A percentile compares a stretch with the other conserved stretches of the same genome.
These are phyloP conservation scores for Ischnus inquisitorius DNA, from an alignment of 2,888 invertebrate species.

Conservation along the genomic window DNA sequence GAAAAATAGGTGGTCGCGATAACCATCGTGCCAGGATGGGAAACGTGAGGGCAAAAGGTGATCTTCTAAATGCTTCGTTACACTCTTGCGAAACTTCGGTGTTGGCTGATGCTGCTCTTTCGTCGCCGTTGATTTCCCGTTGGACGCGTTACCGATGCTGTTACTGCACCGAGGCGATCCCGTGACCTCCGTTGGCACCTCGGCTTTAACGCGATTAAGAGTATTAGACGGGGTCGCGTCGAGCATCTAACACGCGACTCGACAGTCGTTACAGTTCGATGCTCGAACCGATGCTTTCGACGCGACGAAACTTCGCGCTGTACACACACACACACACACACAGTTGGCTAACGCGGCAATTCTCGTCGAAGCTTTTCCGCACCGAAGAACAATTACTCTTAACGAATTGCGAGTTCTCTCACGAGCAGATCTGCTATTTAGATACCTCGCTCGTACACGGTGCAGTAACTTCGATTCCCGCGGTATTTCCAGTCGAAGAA, in stretches of 20 bases:
- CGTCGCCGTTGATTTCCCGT: neutral
- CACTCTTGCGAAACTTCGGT: constrained; percentile 16
- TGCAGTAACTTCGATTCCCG: neutral
- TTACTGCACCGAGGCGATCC: neutral
- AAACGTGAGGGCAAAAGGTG: neutral
- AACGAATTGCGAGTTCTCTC: neutral
- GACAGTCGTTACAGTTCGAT: constrained; percentile 32
- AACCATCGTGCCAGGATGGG: neutral
- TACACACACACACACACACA: neutral
- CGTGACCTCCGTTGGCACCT: constrained; percentile 35
- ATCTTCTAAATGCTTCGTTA: constrained; percentile 18
- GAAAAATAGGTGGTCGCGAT: no score
- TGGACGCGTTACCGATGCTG: constrained; percentile 13
- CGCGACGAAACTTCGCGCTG: neutral
- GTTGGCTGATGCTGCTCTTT: constrained; percentile 29
- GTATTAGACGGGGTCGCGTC: constrained; percentile 19
- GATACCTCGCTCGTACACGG: neutral
- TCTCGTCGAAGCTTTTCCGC: constrained; percentile 8
- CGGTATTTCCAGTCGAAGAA: neutral
- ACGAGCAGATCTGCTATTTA: neutral
- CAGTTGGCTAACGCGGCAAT: neutral
- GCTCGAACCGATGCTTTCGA: constrained; percentile 13
- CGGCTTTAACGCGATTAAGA: constrained; percentile 52
- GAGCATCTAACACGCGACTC: constrained; percentile 39
- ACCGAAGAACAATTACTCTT: constrained; percentile 39